Base-by-base conservation (phyloP, 1,140 invertebrate genomes). In the Radopholus similis region DNA sequence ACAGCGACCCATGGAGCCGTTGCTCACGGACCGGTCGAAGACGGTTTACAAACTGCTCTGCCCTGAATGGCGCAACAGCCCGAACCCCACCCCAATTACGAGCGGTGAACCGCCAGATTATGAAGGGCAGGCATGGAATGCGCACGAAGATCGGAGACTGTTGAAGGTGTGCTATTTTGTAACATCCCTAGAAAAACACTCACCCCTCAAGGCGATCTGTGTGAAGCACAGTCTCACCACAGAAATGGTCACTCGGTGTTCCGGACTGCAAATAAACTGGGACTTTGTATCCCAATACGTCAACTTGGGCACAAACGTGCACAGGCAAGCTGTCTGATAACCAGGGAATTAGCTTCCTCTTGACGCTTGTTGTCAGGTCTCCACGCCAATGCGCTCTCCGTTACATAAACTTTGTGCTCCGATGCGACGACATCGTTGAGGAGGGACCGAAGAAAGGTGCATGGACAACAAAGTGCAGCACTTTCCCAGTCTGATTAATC, bases 261-360 rank as follows among this genome's bases (percentile, higher is more conserved):
- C 49, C n/a, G 49, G 67, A 0, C 26, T 70, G 13, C 54, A 47
- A 9, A 21, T 69, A 18, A 70, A 70, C 53, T 70, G 68, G 68
- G 68, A 70, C 26, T 72, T 72, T 64, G 68, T 70, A 5, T 30
- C 68, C 0, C 38, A 60, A 32, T 70, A 60, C 51, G 68, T 70
- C 23, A 70, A 70, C 44, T 4, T 56, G 26, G 11, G 44, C 9
- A 40, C 66, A 15, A 40, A 34, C 18, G 51, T 54, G 32, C 66
- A 51, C 55, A 64, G 66, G 66, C 66, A 4, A 9, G 9, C 21
- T 23, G 8, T 64, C 9, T 9, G 23, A n/a, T 68, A 32, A 68
- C 62, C 15, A 64, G 8, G 64, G 60, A 21, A 60, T 64, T 64
- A 64, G 30, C 21, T 56, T 67, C 6, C 18, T 68, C 11, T 28